Evolutionary conservation across 92 coral and sea anemone species (phyloP).

Genomic region (Meandrina meandrites): DNA sequence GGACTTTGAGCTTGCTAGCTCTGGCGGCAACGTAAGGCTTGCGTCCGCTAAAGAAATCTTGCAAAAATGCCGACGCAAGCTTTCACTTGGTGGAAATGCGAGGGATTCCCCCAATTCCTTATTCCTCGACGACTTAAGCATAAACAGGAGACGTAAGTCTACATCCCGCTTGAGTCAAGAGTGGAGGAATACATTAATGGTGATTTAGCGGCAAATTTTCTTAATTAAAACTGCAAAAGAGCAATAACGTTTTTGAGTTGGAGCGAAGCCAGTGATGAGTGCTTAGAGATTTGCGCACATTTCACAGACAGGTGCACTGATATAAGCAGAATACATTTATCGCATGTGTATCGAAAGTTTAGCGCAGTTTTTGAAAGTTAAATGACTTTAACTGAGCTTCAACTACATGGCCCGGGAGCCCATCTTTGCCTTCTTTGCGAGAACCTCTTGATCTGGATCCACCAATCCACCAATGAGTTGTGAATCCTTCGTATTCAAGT

Average conservation of each 20-base stretch:
- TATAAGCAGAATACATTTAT: neutral
- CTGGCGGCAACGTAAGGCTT: neutral
- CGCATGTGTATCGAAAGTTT: neutral
- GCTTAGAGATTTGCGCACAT: neutral
- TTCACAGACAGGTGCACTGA: neutral
- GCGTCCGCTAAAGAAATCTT: slow-evolving; percentile 59
- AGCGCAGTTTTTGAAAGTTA: neutral
- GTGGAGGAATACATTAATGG: slow-evolving; percentile 54
- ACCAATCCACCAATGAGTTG: too few species aligned
- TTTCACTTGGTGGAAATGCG: slow-evolving; percentile 47
- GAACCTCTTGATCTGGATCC: too few species aligned
- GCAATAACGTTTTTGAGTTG: neutral
- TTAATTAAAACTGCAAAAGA: neutral
- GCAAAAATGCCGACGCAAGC: slow-evolving; percentile 65
- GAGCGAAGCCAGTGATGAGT: too few species aligned
- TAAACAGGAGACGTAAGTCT: slow-evolving; percentile 23
- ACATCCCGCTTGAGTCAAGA: slow-evolving; percentile 9
- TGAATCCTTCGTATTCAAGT: too few species aligned
- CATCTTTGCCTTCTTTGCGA: too few species aligned
- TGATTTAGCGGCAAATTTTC: neutral
- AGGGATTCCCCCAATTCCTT: slow-evolving; percentile 21
- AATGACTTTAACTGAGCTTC: neutral
- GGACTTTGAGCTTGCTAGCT: slow-evolving; percentile 28
- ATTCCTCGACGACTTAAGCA: slow-evolving; percentile 40
- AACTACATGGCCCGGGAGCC: too few species aligned